These are phyloP conservation scores for Xanthia togata DNA, from an alignment of 2,888 invertebrate species.

Conservation along the genomic window DNA sequence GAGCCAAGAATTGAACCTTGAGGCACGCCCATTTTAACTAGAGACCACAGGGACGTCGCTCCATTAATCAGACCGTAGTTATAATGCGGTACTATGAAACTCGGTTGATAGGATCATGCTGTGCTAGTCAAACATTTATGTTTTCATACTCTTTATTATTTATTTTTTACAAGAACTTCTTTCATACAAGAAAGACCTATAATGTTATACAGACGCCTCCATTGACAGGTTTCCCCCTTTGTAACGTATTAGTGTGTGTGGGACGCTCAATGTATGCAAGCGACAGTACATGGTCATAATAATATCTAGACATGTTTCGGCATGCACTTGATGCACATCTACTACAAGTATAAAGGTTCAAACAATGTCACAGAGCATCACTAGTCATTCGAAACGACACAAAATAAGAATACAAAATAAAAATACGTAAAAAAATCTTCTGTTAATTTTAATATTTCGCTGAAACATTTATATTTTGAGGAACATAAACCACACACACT, in stretches of 20 bases:
- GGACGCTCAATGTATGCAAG: not conserved
- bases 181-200: conserved; percentile 1
- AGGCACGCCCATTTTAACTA: too few species aligned
- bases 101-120: conserved; percentile 9
- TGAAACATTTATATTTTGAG: not conserved
- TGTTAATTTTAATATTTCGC: not conserved
- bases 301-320: conserved; percentile 14
- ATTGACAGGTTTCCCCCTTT: not conserved
- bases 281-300: conserved; percentile 9
- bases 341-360: not conserved
- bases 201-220: conserved; percentile 17
- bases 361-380: not conserved
- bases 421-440: not conserved
- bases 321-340: conserved; percentile 17
- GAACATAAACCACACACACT: not conserved
- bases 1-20: too few species aligned
- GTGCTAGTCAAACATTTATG: conserved; percentile 32
- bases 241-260: not conserved
- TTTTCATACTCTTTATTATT: not conserved
- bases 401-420: not conserved
- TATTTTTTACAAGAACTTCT: not conserved
- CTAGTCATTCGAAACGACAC: not conserved
- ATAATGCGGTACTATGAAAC: not conserved
- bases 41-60: too few species aligned
- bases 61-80: not conserved